phyloP scores from a whole-genome alignment of 2,113 vertebrate species.

The Semnornis frantzii region DNA sequence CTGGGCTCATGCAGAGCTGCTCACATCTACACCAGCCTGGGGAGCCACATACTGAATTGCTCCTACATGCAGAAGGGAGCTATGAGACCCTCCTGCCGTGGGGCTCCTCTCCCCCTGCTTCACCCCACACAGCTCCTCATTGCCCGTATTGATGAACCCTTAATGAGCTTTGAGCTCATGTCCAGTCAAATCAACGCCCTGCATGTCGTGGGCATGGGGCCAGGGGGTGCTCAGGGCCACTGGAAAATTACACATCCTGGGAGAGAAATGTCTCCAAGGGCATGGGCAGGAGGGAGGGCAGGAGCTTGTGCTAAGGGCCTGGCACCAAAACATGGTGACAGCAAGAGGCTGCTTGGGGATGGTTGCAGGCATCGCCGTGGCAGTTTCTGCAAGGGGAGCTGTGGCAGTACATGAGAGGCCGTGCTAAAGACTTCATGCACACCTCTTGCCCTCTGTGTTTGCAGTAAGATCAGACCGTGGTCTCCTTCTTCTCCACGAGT shows the following conservation, averaged over 20 bases:
- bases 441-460: background rate
- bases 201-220: background rate
- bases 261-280: constrained; percentile 44
- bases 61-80: background rate
- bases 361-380: background rate
- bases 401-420: background rate
- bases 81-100: background rate
- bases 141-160: constrained; percentile 76
- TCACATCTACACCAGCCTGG: background rate
- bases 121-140: constrained; percentile 26
- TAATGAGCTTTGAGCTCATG: constrained; percentile 87
- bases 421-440: background rate
- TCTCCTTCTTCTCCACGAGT: fast-evolving
- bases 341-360: background rate
- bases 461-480: fast-evolving
- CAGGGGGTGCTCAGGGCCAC: background rate
- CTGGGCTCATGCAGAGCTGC: background rate
- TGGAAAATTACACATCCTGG: background rate
- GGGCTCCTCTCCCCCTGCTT: background rate
- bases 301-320: fast-evolving
- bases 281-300: background rate
- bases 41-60: background rate
- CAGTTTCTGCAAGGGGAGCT: background rate
- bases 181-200: constrained; percentile 80
- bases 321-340: background rate